phyloP scores from a whole-genome alignment of 2,888 invertebrate genomes.

The Dinocampus coccinellae region DNA sequence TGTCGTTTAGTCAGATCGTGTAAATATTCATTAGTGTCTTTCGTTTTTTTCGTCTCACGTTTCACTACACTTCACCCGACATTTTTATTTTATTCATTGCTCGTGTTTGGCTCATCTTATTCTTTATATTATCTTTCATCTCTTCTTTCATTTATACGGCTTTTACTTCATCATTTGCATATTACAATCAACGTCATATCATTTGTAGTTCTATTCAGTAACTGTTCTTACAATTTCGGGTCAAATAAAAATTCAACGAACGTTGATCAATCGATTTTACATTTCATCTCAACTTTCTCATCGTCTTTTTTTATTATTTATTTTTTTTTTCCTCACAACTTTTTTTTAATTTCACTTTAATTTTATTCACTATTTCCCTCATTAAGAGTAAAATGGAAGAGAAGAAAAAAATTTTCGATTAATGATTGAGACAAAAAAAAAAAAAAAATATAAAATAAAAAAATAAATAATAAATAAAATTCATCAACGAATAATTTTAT shows the following conservation, averaged over 20 bases:
- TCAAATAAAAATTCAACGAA: slow-evolving; percentile 12
- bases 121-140: not conserved
- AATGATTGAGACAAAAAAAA: not conserved
- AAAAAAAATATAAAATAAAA: too few species aligned
- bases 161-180: slow-evolving; percentile 58
- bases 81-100: not conserved
- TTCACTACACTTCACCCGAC: slow-evolving; percentile 28
- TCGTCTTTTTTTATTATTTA: too few species aligned
- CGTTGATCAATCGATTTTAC: not conserved
- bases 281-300: not conserved
- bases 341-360: slow-evolving; percentile 1
- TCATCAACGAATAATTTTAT: not conserved
- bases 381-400: not conserved
- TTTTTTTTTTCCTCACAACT: not conserved
- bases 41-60: slow-evolving; percentile 15
- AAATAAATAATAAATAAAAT: too few species aligned
- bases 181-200: slow-evolving; percentile 66
- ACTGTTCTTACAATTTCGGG: slow-evolving; percentile 12
- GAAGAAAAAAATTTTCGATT: not conserved
- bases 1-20: slow-evolving; percentile 44
- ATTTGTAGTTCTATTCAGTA: slow-evolving; percentile 50
- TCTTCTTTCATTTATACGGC: slow-evolving; percentile 5
- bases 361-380: not conserved
- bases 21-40: slow-evolving; percentile 66
- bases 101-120: not conserved